phyloP scores from a whole-genome alignment of 2,797 vertebrate species.

The Leptodactylus fallax region DNA sequence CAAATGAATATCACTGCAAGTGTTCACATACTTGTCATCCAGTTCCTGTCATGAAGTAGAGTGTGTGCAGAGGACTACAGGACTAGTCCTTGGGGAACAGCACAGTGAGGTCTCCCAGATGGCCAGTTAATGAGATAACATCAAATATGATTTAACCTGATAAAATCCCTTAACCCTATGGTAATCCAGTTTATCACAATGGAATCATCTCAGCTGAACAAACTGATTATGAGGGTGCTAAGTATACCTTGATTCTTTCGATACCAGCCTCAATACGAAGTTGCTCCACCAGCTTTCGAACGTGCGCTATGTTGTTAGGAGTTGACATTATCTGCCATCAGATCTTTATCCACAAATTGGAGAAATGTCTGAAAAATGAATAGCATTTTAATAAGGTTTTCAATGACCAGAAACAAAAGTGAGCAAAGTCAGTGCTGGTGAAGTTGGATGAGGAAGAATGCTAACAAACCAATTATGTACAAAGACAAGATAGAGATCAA shows the following conservation, averaged over 20 bases:
- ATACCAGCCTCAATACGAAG: slow-evolving; percentile 94
- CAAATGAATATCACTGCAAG: background rate
- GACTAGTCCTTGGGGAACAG: background rate
- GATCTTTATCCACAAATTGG: slow-evolving; percentile 73
- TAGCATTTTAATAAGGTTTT: background rate
- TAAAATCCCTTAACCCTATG: background rate
- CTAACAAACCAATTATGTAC: no score
- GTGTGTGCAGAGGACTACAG: background rate
- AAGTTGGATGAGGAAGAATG: no score
- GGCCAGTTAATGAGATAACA: background rate
- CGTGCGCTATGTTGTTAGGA: slow-evolving; percentile 96
- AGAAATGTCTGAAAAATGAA: slow-evolving; percentile 73
- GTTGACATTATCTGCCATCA: slow-evolving; percentile 94
- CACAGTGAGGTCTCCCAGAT: background rate
- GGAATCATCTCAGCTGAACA: background rate
- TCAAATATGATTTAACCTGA: slow-evolving; percentile 8
- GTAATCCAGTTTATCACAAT: background rate
- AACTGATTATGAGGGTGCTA: background rate
- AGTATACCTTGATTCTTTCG: slow-evolving; percentile 90
- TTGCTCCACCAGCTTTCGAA: slow-evolving; percentile 97
- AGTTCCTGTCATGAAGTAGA: background rate
- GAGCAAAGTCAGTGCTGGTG: no score
- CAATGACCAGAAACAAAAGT: background rate
- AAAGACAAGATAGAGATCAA: no score
- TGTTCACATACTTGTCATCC: background rate